phyloP scores from a whole-genome alignment of 2,797 vertebrate genomes.

The Acanthornis magna region DNA sequence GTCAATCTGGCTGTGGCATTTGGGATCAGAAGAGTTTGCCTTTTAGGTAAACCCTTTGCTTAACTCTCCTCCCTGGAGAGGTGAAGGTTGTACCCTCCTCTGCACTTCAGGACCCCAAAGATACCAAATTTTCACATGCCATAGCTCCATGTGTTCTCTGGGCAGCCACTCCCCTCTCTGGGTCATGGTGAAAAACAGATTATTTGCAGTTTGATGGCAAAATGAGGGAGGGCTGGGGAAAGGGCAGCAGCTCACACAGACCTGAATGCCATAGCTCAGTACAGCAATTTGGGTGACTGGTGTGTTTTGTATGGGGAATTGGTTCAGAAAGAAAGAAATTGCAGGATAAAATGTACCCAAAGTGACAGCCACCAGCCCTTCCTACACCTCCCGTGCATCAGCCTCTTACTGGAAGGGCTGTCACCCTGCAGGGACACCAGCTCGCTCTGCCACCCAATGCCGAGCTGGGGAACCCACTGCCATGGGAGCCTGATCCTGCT shows the following conservation, averaged over 20 bases:
- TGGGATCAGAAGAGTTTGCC: not conserved
- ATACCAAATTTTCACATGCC: not conserved
- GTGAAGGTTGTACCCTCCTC: not conserved
- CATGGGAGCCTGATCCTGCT: not conserved
- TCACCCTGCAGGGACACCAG: not conserved
- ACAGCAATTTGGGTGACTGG: not conserved
- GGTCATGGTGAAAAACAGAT: not conserved
- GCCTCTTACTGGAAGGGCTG: fast-evolving
- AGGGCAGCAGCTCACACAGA: not conserved
- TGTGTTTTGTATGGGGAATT: not conserved
- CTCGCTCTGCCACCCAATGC: not conserved
- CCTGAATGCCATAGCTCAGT: not conserved
- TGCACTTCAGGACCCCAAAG: not conserved
- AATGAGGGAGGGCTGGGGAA: not conserved
- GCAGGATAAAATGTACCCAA: not conserved
- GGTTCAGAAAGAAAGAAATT: not conserved
- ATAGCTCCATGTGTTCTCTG: not conserved
- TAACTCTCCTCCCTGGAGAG: not conserved
- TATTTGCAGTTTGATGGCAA: not conserved
- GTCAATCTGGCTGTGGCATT: not conserved
- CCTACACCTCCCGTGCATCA: not conserved
- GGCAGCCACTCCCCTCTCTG: not conserved
- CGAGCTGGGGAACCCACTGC: not conserved
- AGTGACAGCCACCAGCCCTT: not conserved
- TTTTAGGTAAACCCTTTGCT: not conserved